Evolutionary conservation across 2,888 invertebrate genomes (phyloP).

Genomic region (Idaea dimidiata): DNA sequence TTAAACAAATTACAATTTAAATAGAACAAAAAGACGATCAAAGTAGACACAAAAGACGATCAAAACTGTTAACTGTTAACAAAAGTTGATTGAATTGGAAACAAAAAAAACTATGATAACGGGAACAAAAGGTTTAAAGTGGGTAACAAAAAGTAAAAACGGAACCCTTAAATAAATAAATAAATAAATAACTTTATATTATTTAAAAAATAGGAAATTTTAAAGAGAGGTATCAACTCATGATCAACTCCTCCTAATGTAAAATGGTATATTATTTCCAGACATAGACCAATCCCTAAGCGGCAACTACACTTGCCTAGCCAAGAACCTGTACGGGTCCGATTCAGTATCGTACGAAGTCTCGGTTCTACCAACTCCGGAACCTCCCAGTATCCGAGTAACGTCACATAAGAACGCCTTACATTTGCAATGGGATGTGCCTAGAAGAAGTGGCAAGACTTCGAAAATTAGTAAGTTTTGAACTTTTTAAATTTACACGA

Average conservation of each 20-base stretch:
- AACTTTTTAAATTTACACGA: not conserved
- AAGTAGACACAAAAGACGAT: too few species aligned
- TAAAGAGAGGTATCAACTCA: too few species aligned
- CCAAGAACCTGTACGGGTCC: constrained; percentile 91
- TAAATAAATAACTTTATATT: too few species aligned
- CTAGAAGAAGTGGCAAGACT: constrained; percentile 47
- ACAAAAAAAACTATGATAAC: too few species aligned
- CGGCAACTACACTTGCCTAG: constrained; percentile 90
- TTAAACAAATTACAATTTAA: too few species aligned
- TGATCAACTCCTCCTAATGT: not conserved
- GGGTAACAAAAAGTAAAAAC: too few species aligned
- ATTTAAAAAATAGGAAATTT: too few species aligned
- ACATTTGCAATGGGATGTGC: constrained; percentile 83
- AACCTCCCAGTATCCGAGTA: constrained; percentile 83
- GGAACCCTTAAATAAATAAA: too few species aligned
- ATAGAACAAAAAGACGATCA: too few species aligned
- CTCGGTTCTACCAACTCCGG: constrained; percentile 87
- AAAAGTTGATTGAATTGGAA: too few species aligned
- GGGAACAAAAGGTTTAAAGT: too few species aligned
- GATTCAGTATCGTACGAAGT: constrained; percentile 91
- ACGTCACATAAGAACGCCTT: constrained; percentile 69
- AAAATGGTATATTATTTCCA: constrained; percentile 45
- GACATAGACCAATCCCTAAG: constrained; percentile 86
- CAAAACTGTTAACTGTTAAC: too few species aligned
- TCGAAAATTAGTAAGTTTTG: constrained; percentile 65